These are phyloP conservation scores for Cranoglanis bouderius DNA, from an alignment of 2,113 vertebrate genomes.

Conservation along the genomic window DNA sequence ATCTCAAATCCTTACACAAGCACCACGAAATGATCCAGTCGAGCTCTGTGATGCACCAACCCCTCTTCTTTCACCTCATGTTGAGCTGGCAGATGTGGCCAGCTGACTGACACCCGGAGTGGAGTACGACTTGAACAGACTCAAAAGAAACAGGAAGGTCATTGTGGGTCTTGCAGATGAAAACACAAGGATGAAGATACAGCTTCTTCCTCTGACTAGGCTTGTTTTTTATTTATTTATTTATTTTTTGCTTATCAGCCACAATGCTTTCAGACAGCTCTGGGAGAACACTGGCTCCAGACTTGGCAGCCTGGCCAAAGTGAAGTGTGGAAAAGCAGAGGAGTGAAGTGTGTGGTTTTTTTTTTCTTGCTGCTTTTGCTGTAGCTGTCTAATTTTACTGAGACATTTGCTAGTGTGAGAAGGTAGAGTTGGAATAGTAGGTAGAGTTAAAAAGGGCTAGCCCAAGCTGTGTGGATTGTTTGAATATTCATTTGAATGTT, in stretches of 20 bases:
- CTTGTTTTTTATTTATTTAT: background rate
- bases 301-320: conserved; percentile 37
- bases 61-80: background rate
- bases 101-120: conserved; percentile 43
- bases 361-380: conserved; percentile 15
- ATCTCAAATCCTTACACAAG: conserved; percentile 8
- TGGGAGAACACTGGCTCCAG: conserved; percentile 46
- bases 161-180: conserved; percentile 35
- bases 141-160: conserved; percentile 43
- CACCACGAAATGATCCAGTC: background rate
- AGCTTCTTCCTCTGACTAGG: conserved; percentile 16
- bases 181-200: conserved; percentile 50
- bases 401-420: background rate
- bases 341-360: conserved; percentile 22
- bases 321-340: conserved; percentile 42
- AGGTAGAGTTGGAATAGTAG: background rate
- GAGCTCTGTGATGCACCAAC: background rate
- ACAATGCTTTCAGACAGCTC: conserved; percentile 59
- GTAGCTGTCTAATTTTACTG: conserved; percentile 16
- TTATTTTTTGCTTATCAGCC: conserved; percentile 61
- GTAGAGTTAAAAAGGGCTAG: background rate
- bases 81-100: conserved; percentile 3
- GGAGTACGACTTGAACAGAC: conserved; percentile 18
- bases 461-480: background rate
- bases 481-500: background rate